A percentile compares a stretch with the other conserved stretches of the same genome.
Evolutionary conservation across 2,113 vertebrate genomes (phyloP).

Genomic region (Arothron firmamentum): DNA sequence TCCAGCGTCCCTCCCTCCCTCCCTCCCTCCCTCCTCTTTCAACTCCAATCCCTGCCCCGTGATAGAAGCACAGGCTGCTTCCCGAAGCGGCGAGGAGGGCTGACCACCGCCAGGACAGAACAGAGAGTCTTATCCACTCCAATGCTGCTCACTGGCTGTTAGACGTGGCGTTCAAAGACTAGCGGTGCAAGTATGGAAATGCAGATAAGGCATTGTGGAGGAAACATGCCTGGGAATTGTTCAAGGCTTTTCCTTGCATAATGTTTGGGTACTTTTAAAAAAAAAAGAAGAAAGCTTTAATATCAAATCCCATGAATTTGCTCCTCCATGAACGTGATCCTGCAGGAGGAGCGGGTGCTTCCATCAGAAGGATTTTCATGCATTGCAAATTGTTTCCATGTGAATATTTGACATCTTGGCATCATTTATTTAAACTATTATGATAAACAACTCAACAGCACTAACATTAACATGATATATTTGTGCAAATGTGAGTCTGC

Average conservation of each 20-base stretch:
- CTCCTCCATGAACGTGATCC: constrained; percentile 38
- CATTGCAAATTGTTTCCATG: constrained; percentile 30
- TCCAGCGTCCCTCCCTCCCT: constrained; percentile 21
- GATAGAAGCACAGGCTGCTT: constrained; percentile 75
- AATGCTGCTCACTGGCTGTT: constrained; percentile 79
- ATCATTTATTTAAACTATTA: constrained; percentile 5
- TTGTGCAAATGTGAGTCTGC: background rate
- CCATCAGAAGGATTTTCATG: constrained; percentile 39
- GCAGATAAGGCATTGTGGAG: constrained; percentile 84
- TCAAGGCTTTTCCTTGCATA: constrained; percentile 75
- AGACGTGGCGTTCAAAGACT: constrained; percentile 89
- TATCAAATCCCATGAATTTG: constrained; percentile 53
- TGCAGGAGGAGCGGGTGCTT: constrained; percentile 32
- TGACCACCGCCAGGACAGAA: constrained; percentile 74
- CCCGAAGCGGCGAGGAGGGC: constrained; percentile 69
- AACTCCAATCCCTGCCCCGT: constrained; percentile 55
- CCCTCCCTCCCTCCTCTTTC: constrained; percentile 29
- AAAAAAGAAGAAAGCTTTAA: constrained; percentile 59
- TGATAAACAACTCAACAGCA: constrained; percentile 14
- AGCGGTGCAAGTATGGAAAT: constrained; percentile 87
- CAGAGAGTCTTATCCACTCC: constrained; percentile 70
- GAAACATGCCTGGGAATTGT: constrained; percentile 82
- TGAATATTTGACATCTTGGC: constrained; percentile 21
- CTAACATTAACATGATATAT: constrained; percentile 1
- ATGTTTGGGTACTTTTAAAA: constrained; percentile 51